phyloP scores from a whole-genome alignment of 2,888 invertebrate species.

The Himalopsyche tibetana region DNA sequence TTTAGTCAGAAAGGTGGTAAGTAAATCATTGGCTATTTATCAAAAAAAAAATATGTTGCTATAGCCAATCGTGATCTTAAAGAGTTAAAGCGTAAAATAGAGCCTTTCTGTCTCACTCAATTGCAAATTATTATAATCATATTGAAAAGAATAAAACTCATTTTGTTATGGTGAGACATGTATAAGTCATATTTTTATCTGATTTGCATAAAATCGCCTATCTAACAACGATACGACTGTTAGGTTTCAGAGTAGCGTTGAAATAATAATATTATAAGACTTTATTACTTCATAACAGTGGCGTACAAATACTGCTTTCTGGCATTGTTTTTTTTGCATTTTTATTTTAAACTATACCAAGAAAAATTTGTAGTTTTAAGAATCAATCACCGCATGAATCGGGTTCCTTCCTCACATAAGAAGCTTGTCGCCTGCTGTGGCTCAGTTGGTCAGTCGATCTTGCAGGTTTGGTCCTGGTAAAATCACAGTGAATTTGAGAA shows the following conservation, averaged over 20 bases:
- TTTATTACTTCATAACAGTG: not conserved
- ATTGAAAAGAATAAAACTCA: constrained; percentile 37
- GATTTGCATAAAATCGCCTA: constrained; percentile 56
- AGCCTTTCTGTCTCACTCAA: constrained; percentile 14
- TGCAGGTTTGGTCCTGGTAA: too few species aligned
- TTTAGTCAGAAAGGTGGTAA: too few species aligned
- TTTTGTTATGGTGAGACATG: constrained; percentile 46
- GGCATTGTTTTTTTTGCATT: too few species aligned
- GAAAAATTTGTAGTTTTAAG: too few species aligned
- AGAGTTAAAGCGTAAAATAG: not conserved
- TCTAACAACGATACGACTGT: constrained; percentile 16
- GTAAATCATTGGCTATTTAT: too few species aligned
- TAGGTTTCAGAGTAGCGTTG: constrained; percentile 45
- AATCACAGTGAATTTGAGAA: too few species aligned
- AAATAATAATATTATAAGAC: constrained; percentile 54
- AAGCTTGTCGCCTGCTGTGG: too few species aligned
- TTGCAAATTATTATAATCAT: constrained; percentile 37
- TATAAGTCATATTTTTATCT: constrained; percentile 11
- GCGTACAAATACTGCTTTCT: not conserved
- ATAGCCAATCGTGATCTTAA: not conserved
- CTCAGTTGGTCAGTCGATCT: too few species aligned
- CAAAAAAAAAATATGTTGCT: too few species aligned
- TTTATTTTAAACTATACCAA: too few species aligned
- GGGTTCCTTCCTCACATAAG: too few species aligned
- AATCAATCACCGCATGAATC: too few species aligned